These are phyloP conservation scores for Nyctalus aviator DNA, from an alignment of 2,797 vertebrate genomes.

Conservation along the genomic window DNA sequence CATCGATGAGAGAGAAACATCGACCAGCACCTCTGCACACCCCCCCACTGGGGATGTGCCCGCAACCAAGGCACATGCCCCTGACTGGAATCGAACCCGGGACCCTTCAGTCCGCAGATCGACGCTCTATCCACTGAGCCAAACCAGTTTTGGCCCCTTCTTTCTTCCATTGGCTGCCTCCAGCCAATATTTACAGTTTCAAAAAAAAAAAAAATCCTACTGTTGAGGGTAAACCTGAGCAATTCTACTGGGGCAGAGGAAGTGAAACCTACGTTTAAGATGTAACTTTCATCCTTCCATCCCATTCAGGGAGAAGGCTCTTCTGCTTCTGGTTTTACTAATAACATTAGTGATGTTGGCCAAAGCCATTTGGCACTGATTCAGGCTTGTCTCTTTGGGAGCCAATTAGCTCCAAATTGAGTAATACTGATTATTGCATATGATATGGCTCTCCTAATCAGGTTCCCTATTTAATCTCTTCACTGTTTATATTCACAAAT, in stretches of 20 bases:
- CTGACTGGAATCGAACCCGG: too few species aligned
- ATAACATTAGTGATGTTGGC: not conserved
- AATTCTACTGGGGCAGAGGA: not conserved
- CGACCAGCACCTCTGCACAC: too few species aligned
- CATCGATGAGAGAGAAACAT: too few species aligned
- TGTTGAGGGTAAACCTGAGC: not conserved
- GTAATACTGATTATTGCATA: slow-evolving; percentile 13
- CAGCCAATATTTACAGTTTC: not conserved
- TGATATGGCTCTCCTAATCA: slow-evolving; percentile 5
- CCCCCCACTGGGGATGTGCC: too few species aligned
- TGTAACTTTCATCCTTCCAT: not conserved
- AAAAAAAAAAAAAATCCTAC: not conserved
- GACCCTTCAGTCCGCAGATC: too few species aligned
- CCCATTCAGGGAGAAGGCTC: not conserved
- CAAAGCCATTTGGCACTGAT: not conserved
- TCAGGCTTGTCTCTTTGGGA: not conserved
- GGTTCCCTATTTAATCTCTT: slow-evolving; percentile 40
- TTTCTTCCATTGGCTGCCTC: too few species aligned
- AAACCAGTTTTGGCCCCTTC: too few species aligned
- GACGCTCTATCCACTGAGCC: too few species aligned
- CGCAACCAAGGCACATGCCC: too few species aligned
- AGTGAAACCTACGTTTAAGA: not conserved
- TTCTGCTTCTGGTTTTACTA: not conserved
- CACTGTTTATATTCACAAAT: slow-evolving; percentile 55
- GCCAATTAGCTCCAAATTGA: not conserved